Evolutionary conservation across 2,888 invertebrate genomes (phyloP), one percentile per base, ranked within the genome.

Genomic region (Amorpha juglandis): DNA sequence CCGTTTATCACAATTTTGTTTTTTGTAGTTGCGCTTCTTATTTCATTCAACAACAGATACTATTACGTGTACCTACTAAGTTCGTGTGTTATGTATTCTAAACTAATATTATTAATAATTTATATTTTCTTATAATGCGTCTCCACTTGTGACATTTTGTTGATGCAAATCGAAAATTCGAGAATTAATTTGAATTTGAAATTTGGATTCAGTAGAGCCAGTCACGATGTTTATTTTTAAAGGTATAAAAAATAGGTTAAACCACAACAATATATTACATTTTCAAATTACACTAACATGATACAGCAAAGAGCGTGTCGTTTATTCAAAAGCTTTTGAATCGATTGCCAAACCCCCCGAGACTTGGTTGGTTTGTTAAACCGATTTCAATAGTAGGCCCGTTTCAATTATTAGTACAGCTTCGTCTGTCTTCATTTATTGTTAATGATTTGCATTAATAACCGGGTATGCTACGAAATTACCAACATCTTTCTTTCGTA

Each of bases 211-310:
- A 53, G 55, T 47, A 64, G 47, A 16, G 52, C 27, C 33, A 47
- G 53, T 64, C 64, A 64, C 27, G 53, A 3, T 27, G 42, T 53
- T 33, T 16, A n/a, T 38, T 21, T 38, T 63, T n/a, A 1, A 55
- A 33, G 21, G 33, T 45, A 21, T 9, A 33, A 48, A 33, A 48
- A n/a, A 12, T 53, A 47, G 45, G 21, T 55, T 53, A 52, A 52
- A 53, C 45, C 42, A 27, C 42, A 63, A 45, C 38, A 38, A 38
- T 38, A 62, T 27, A 45, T 67, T 73, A 68, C 55, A 64, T 67
- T 73, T 71, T 72, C 65, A 76, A 77, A 79, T 79, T 77, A 78
- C 69, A 69, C 68, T 70, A 77, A 74, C 65, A 70, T 80, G 79
- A 81, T 74, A 73, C 67, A 67, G 78, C 80, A 76, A 72, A 72